Conservation (phyloP, 1,140 invertebrate genomes). For the Anthonomus grandis region DNA sequence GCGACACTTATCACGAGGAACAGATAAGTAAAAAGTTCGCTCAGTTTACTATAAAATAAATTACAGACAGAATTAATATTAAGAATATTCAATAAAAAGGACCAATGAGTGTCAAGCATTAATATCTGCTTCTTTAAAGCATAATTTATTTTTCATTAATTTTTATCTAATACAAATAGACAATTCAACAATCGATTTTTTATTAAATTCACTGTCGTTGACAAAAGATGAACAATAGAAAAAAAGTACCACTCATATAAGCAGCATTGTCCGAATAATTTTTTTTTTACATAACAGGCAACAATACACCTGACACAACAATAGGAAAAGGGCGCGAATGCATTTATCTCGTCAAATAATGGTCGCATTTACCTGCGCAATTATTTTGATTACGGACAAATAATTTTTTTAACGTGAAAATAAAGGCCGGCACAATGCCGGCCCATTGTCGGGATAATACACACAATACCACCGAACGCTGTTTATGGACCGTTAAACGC, state of each 20-base stretch:
- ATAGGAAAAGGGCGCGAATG: constrained; percentile 22
- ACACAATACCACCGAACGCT: constrained; percentile 45
- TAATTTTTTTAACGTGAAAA: constrained; percentile 35
- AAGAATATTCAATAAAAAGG: not conserved
- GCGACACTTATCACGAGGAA: too few relatives aligned
- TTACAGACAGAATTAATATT: too few relatives aligned
- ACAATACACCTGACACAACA: constrained; percentile 20
- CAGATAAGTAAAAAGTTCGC: too few relatives aligned
- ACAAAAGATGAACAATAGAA: too few relatives aligned
- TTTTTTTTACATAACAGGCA: constrained; percentile 22
- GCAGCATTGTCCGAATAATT: too few relatives aligned
- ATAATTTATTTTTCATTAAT: not conserved
- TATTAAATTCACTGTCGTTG: constrained; percentile 7
- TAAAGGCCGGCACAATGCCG: constrained; percentile 36
- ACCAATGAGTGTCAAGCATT: not conserved
- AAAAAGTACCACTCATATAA: too few relatives aligned
- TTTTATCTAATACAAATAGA: not conserved
- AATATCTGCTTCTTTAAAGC: not conserved
- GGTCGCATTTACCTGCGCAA: constrained; percentile 15
- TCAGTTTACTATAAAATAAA: too few relatives aligned
- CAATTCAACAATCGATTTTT: not conserved
- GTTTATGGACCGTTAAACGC: constrained; percentile 44
- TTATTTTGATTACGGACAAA: constrained; percentile 30
- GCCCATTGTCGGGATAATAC: constrained; percentile 41
- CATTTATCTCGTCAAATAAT: constrained; percentile 24